Percentiles rank a stretch among this genome's conserved stretches.
Evolutionary conservation across 2,797 vertebrate genomes (phyloP).

Genomic region (Spinus olivaceus): DNA sequence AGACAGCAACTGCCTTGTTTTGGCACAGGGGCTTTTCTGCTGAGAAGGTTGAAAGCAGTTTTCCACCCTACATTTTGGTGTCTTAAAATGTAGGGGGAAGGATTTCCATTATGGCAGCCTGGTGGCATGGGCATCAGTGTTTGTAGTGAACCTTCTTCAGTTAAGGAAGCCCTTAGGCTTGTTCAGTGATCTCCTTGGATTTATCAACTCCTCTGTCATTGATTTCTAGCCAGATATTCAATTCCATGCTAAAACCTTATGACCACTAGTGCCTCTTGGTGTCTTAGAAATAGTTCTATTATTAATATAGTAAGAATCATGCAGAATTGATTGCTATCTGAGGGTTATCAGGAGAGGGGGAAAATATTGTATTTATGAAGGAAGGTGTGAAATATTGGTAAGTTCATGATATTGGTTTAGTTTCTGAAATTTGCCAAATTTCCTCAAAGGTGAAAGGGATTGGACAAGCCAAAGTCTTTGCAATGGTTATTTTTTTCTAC

Average conservation of each 20-base stretch:
- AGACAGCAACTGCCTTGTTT: not conserved
- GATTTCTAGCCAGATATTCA: not conserved
- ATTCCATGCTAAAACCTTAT: not conserved
- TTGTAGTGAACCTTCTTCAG: not conserved
- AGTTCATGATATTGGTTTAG: not conserved
- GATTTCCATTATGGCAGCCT: not conserved
- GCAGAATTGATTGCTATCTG: not conserved
- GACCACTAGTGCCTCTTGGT: conserved; percentile 4
- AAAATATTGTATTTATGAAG: not conserved
- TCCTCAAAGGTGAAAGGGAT: not conserved
- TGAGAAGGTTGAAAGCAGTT: not conserved
- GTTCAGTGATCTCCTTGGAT: not conserved
- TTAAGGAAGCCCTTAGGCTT: not conserved
- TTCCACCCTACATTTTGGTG: not conserved
- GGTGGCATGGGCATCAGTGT: not conserved
- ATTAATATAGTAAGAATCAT: not conserved
- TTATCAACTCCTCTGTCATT: not conserved
- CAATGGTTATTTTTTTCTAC: not conserved
- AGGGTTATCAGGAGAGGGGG: not conserved
- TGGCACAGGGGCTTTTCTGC: not conserved
- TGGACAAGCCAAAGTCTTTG: not conserved
- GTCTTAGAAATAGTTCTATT: not conserved
- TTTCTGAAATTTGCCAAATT: not conserved
- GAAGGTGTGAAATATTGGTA: not conserved
- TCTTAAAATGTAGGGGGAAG: not conserved